These are phyloP conservation scores for Rhea americana DNA, from an alignment of 2,113 vertebrate genomes.

Conservation along the genomic window DNA sequence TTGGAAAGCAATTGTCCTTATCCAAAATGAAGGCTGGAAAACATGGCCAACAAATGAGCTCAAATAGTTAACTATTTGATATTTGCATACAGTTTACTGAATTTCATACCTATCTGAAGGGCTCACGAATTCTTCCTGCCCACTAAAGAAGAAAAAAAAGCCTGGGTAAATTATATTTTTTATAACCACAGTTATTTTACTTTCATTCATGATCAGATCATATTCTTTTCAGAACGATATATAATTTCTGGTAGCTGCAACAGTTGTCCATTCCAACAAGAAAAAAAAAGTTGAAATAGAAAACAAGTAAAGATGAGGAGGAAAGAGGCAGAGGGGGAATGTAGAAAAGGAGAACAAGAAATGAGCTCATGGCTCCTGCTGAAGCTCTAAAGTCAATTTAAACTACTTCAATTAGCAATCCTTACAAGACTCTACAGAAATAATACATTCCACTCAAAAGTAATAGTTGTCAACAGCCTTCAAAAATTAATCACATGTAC, in stretches of 20 bases:
- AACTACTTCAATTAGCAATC: background rate
- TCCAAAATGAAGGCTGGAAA: background rate
- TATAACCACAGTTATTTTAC: background rate
- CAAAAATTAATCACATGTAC: background rate
- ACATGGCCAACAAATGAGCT: background rate
- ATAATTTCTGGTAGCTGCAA: background rate
- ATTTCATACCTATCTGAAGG: background rate
- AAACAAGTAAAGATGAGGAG: background rate
- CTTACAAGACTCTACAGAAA: background rate
- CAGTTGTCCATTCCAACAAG: background rate
- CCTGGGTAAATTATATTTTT: background rate
- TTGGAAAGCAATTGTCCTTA: background rate
- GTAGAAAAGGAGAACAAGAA: background rate
- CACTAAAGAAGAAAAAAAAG: background rate
- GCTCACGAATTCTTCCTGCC: background rate
- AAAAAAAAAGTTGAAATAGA: background rate
- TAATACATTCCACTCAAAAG: background rate
- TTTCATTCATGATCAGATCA: background rate
- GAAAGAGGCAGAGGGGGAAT: fast-evolving
- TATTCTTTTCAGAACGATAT: background rate
- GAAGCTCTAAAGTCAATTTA: background rate
- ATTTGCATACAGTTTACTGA: background rate
- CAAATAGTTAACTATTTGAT: background rate
- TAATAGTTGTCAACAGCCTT: background rate
- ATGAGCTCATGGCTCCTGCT: background rate